phyloP scores from a whole-genome alignment of 2,113 vertebrate genomes.

The Melanocharis versteri region DNA sequence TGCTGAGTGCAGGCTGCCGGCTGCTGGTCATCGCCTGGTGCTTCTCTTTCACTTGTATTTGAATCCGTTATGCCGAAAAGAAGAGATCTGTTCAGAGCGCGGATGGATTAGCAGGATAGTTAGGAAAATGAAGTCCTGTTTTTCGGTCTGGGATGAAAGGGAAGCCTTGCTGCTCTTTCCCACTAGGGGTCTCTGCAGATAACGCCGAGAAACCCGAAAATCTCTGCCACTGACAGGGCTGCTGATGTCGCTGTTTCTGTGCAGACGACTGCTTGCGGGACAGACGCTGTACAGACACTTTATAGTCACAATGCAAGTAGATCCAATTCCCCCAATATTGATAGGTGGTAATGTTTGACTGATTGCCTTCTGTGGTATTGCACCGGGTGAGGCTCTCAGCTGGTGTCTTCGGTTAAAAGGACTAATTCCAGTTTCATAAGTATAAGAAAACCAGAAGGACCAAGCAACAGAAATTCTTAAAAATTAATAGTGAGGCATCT shows the following conservation, averaged over 20 bases:
- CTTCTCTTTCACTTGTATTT: not conserved
- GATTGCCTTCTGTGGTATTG: not conserved
- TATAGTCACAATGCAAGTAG: not conserved
- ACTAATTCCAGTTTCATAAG: not conserved
- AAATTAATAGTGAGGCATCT: not conserved
- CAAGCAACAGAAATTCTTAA: not conserved
- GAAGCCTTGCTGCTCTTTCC: not conserved
- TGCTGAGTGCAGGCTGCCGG: too few species aligned
- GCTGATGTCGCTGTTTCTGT: not conserved
- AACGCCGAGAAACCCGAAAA: not conserved
- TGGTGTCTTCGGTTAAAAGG: not conserved
- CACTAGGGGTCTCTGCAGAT: not conserved
- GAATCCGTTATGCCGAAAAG: not conserved
- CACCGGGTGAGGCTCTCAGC: not conserved
- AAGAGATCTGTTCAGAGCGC: rapidly evolving
- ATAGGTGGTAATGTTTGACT: not conserved
- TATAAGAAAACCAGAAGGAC: not conserved
- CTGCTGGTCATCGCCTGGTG: not conserved
- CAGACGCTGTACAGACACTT: not conserved
- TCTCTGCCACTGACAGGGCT: not conserved
- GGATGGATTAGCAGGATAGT: not conserved
- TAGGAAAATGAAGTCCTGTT: not conserved
- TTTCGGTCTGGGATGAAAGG: not conserved
- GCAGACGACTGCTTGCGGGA: not conserved
- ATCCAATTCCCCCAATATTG: not conserved